Percentiles rank a stretch among this genome's conserved stretches.
Evolutionary conservation across 1,140 invertebrate species (phyloP).

Genomic region (Drosophila biarmipes): DNA sequence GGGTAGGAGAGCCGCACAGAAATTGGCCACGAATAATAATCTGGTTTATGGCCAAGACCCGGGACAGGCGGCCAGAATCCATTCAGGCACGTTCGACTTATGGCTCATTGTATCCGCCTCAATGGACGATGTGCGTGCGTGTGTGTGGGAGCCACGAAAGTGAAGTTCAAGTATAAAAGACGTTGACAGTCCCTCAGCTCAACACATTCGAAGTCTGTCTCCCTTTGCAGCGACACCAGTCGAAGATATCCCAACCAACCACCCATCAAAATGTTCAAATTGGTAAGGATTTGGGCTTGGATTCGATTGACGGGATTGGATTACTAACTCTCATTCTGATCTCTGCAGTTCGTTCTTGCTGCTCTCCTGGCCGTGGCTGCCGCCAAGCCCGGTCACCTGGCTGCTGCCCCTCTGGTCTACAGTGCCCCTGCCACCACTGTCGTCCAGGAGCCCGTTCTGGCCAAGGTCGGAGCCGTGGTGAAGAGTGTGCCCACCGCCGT

Average conservation of each 20-base stretch:
- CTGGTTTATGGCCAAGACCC: slow-evolving; percentile 58
- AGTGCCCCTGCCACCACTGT: slow-evolving; percentile 54
- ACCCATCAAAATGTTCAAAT: slow-evolving; percentile 84
- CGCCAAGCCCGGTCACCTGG: slow-evolving; percentile 85
- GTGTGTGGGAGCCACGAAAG: slow-evolving; percentile 46
- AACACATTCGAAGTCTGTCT: slow-evolving; percentile 60
- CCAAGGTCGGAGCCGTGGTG: slow-evolving; percentile 75
- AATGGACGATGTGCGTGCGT: slow-evolving; percentile 24
- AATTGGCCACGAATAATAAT: slow-evolving; percentile 75
- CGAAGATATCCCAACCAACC: slow-evolving; percentile 34
- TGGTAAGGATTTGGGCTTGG: slow-evolving; percentile 72
- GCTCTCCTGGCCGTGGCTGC: slow-evolving; percentile 86
- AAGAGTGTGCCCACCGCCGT: slow-evolving; percentile 84
- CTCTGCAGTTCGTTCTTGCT: slow-evolving; percentile 86
- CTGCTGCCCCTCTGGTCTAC: slow-evolving; percentile 65
- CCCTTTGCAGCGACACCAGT: slow-evolving; percentile 58
- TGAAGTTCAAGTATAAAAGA: slow-evolving; percentile 81
- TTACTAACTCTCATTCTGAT: slow-evolving; percentile 5
- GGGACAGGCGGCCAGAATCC: slow-evolving; percentile 54
- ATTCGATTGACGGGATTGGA: neutral
- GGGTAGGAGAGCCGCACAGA: slow-evolving; percentile 34
- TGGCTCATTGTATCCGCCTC: slow-evolving; percentile 59
- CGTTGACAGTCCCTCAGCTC: slow-evolving; percentile 44
- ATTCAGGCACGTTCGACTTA: slow-evolving; percentile 69
- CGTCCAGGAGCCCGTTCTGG: slow-evolving; percentile 64